Percentiles rank a stretch among this genome's conserved stretches.
These are phyloP conservation scores for Ageneiosus marmoratus DNA, from an alignment of 2,113 vertebrate species.

Conservation along the genomic window DNA sequence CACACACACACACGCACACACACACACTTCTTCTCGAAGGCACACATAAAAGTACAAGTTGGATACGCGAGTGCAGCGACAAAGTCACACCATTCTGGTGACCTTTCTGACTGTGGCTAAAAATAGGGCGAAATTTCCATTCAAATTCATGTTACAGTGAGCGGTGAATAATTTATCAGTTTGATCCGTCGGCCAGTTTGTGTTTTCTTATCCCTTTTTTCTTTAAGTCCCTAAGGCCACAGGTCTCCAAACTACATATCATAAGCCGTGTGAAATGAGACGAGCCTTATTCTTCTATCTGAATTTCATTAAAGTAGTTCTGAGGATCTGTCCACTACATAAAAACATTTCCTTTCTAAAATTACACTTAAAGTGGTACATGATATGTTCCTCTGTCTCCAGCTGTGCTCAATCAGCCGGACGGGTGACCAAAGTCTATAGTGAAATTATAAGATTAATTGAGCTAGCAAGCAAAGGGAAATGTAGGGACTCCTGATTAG, in stretches of 20 bases:
- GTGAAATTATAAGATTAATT: not conserved
- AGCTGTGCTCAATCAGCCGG: not conserved
- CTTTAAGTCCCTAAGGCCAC: constrained; percentile 54
- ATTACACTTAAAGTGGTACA: not conserved
- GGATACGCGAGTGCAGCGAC: constrained; percentile 53
- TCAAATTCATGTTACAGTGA: constrained; percentile 68
- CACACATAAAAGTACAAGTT: constrained; percentile 56
- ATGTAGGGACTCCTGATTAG: not conserved
- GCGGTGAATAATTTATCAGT: constrained; percentile 72
- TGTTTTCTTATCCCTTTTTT: constrained; percentile 48
- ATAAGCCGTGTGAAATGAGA: constrained; percentile 30
- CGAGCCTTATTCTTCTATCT: constrained; percentile 23
- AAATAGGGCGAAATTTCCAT: constrained; percentile 71
- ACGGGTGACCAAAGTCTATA: not conserved
- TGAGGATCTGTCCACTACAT: not conserved
- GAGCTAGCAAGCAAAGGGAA: not conserved
- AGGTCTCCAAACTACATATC: constrained; percentile 43
- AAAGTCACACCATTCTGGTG: constrained; percentile 66
- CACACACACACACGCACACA: constrained; percentile 30
- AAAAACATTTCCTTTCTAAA: not conserved
- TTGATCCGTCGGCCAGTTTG: constrained; percentile 59
- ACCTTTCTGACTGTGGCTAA: constrained; percentile 72
- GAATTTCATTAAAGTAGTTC: constrained; percentile 33
- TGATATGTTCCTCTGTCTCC: not conserved
- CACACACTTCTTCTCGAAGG: constrained; percentile 24